phyloP scores from a whole-genome alignment of 2,888 invertebrate genomes.

The Notocelia uddmanniana region DNA sequence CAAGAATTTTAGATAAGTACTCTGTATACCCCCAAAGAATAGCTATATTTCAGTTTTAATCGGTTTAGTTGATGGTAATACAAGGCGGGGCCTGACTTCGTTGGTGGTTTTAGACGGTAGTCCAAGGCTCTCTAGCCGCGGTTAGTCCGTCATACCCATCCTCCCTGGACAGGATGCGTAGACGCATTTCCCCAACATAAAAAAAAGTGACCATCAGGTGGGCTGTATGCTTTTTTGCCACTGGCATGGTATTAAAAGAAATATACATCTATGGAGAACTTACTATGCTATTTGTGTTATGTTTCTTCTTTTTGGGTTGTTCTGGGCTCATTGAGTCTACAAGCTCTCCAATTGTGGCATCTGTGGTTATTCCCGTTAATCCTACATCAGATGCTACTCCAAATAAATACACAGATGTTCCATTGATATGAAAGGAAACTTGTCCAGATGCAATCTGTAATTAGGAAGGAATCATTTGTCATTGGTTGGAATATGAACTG shows the following conservation, averaged over 20 bases:
- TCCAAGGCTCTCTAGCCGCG: too few species aligned
- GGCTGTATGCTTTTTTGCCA: too few species aligned
- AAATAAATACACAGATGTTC: slow-evolving; percentile 88
- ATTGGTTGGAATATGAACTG: not conserved
- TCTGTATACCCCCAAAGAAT: too few species aligned
- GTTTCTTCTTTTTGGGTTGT: slow-evolving; percentile 79
- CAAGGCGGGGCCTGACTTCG: too few species aligned
- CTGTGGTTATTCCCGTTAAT: slow-evolving; percentile 81
- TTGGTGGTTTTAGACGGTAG: too few species aligned
- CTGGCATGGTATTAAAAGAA: not conserved
- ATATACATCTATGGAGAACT: slow-evolving; percentile 51
- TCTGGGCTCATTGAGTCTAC: slow-evolving; percentile 76
- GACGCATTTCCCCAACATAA: too few species aligned
- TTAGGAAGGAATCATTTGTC: slow-evolving; percentile 5
- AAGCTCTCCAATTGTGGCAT: slow-evolving; percentile 83
- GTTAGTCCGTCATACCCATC: too few species aligned
- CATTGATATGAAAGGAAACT: slow-evolving; percentile 89
- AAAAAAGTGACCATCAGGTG: too few species aligned
- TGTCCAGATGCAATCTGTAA: slow-evolving; percentile 89
- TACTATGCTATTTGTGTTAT: slow-evolving; percentile 71
- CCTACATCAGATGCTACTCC: slow-evolving; percentile 86
- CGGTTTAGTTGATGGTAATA: too few species aligned
- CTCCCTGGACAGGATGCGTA: too few species aligned
- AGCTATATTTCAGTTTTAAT: too few species aligned
- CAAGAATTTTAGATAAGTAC: too few species aligned